A percentile compares a stretch with the other conserved stretches of the same genome.
Evolutionary conservation across 2,113 vertebrate genomes (phyloP).

Genomic region (Macquaria ambigua): DNA sequence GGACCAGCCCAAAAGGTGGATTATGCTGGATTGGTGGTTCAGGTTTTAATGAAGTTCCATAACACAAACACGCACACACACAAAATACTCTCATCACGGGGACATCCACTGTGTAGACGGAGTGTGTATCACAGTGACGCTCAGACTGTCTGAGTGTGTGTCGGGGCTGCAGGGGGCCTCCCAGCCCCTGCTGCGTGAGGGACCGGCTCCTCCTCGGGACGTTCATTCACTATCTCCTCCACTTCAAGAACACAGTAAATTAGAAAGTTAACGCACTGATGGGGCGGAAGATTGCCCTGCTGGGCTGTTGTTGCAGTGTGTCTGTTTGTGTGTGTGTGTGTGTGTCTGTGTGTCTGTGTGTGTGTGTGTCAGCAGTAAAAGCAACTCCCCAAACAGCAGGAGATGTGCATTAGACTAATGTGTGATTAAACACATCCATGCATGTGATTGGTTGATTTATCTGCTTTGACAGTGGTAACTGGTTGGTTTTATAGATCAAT

Average conservation of each 20-base stretch:
- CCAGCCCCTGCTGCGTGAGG: slow-evolving; percentile 41
- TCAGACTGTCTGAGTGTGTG: slow-evolving; percentile 27
- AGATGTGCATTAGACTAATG: slow-evolving; percentile 73
- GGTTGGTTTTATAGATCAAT: slow-evolving; percentile 67
- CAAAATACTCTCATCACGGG: neutral
- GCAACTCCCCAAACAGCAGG: slow-evolving; percentile 69
- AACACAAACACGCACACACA: neutral
- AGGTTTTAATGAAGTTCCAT: neutral
- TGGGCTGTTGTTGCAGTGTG: slow-evolving; percentile 37
- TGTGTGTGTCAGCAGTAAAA: slow-evolving; percentile 60
- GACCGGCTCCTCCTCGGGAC: slow-evolving; percentile 31
- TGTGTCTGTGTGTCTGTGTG: slow-evolving; percentile 35
- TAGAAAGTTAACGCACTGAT: slow-evolving; percentile 73
- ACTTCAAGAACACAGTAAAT: slow-evolving; percentile 66
- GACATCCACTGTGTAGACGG: no score
- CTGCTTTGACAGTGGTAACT: slow-evolving; percentile 60
- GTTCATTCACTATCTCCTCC: slow-evolving; percentile 46
- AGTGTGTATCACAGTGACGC: neutral
- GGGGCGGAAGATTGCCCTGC: slow-evolving; percentile 74
- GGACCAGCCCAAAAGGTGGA: neutral
- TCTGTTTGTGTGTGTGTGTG: slow-evolving; percentile 6
- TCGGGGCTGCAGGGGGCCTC: slow-evolving; percentile 36
- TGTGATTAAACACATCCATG: slow-evolving; percentile 78
- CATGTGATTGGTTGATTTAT: slow-evolving; percentile 79
- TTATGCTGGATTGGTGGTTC: neutral